phyloP scores from a whole-genome alignment of 2,888 invertebrate genomes.

The Pachymerium ferrugineum region DNA sequence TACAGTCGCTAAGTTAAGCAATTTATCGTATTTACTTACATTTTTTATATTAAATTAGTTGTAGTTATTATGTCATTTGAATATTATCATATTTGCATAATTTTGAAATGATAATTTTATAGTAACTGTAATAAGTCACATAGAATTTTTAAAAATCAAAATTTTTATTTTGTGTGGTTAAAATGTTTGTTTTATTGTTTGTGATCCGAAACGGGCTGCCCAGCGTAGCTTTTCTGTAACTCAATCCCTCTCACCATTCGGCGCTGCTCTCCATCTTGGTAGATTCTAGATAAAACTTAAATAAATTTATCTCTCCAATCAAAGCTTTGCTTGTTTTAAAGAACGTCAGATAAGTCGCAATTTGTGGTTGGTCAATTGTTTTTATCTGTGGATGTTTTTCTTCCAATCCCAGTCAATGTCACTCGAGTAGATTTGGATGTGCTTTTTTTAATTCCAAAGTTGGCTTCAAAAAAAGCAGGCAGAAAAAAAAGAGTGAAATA shows the following conservation, averaged over 20 bases:
- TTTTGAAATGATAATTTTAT: no score
- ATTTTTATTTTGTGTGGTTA: no score
- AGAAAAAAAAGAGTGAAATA: not conserved
- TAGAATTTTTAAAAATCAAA: no score
- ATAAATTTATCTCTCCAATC: slow-evolving; percentile 12
- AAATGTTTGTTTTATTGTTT: not conserved
- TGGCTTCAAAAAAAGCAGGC: not conserved
- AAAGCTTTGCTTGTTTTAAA: not conserved
- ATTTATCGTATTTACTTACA: no score
- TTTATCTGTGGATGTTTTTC: not conserved
- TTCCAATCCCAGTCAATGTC: not conserved
- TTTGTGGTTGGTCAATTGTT: not conserved
- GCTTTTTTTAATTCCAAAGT: not conserved
- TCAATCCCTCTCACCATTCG: not conserved
- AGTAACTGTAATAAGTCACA: no score
- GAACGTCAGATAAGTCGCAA: not conserved
- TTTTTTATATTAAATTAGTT: no score
- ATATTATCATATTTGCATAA: no score
- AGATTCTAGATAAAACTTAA: not conserved
- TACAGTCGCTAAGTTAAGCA: no score
- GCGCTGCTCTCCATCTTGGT: slow-evolving; percentile 1
- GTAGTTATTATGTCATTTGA: no score
- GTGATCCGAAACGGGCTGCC: not conserved
- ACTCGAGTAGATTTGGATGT: not conserved
- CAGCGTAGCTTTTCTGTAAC: not conserved